A percentile compares a stretch with the other conserved stretches of the same genome.
These are phyloP conservation scores for Propithecus perrieri DNA, from an alignment of 2,797 vertebrate species.

Conservation along the genomic window DNA sequence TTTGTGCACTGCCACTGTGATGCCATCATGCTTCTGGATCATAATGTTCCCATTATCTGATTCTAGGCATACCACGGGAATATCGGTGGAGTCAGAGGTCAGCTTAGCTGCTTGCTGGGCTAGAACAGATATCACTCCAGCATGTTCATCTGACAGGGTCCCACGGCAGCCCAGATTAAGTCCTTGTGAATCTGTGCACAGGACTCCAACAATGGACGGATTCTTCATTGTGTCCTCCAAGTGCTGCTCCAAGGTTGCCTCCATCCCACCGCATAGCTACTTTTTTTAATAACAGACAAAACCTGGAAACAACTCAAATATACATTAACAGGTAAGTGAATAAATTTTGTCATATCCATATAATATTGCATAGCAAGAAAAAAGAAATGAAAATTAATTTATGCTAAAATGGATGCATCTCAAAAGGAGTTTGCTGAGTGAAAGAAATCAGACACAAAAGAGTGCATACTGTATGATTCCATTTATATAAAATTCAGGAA, in stretches of 20 bases:
- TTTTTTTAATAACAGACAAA: too few relatives aligned
- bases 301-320: too few relatives aligned
- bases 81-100: constrained; percentile 93
- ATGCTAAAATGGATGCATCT: background rate
- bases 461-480: background rate
- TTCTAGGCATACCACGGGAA: constrained; percentile 95
- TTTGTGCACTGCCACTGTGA: constrained; percentile 97
- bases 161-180: constrained; percentile 85
- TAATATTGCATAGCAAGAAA: background rate
- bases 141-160: constrained; percentile 96
- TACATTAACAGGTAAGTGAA: background rate
- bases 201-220: too few relatives aligned
- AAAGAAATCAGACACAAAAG: background rate
- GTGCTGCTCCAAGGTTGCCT: too few relatives aligned
- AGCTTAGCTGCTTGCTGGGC: constrained; percentile 94
- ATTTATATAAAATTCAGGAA: background rate
- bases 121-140: constrained; percentile 94
- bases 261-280: too few relatives aligned
- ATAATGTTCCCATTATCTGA: constrained; percentile 95
- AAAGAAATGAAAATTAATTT: background rate
- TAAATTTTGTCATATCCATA: background rate
- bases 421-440: background rate
- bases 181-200: too few relatives aligned
- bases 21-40: constrained; percentile 94
- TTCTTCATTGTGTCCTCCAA: too few relatives aligned